Percentiles rank a stretch among this genome's conserved stretches.
These are phyloP conservation scores for Neodontobutis hainanensis DNA, from an alignment of 2,113 vertebrate species.

Conservation along the genomic window DNA sequence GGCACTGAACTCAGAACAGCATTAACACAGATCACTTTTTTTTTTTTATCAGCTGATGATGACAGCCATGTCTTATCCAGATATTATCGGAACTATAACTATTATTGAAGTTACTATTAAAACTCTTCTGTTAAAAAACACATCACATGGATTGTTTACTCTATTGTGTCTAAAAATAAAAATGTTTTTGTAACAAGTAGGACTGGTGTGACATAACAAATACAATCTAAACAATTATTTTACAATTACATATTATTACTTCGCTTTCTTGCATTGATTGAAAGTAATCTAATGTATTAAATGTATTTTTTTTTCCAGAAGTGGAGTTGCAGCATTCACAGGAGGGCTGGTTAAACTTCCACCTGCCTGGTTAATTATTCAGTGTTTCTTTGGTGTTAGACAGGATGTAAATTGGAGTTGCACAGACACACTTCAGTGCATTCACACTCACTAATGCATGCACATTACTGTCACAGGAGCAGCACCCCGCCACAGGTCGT, in stretches of 20 bases:
- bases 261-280: no score
- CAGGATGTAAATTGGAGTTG: conserved; percentile 60
- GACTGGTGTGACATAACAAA: not conserved
- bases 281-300: not conserved
- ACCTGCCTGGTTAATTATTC: conserved; percentile 74
- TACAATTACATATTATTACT: no score
- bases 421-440: conserved; percentile 49
- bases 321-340: conserved; percentile 22
- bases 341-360: conserved; percentile 70
- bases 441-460: conserved; percentile 37
- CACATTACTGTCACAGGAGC: conserved; percentile 23
- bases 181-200: not conserved
- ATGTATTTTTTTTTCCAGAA: not conserved
- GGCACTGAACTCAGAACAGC: not conserved
- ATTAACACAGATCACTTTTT: not conserved
- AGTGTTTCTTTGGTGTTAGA: conserved; percentile 65
- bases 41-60: no score
- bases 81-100: no score
- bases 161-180: no score
- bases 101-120: not conserved
- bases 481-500: conserved; percentile 10
- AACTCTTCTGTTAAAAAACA: not conserved
- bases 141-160: no score
- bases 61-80: no score
- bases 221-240: not conserved